Evolutionary conservation across 2,888 invertebrate genomes (phyloP).

Genomic region (Pseudoips prasinana): DNA sequence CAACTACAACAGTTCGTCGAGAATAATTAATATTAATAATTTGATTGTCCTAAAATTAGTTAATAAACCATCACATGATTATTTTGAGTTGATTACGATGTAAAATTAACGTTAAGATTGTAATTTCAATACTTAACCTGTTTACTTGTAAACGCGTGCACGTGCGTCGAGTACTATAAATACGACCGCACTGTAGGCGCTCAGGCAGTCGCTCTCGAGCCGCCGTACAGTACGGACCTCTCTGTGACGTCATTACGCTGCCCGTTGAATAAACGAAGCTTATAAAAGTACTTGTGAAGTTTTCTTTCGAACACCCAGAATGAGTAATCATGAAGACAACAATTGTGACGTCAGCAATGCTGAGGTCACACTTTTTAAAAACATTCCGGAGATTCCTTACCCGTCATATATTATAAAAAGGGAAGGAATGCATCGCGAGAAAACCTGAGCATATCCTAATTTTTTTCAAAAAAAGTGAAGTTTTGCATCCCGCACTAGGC

Average conservation of each 20-base stretch:
- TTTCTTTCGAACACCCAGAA: not conserved
- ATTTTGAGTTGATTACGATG: too few species aligned
- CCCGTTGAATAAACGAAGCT: not conserved
- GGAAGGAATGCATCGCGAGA: too few species aligned
- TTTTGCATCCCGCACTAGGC: too few species aligned
- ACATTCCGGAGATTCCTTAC: not conserved
- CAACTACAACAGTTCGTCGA: conserved; percentile 1
- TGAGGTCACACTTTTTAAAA: conserved; percentile 2
- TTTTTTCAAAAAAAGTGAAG: too few species aligned
- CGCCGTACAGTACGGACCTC: not conserved
- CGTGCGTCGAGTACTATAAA: not conserved
- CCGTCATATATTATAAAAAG: not conserved
- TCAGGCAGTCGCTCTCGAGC: not conserved
- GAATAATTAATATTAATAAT: too few species aligned
- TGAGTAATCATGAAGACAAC: not conserved
- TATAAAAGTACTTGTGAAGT: not conserved
- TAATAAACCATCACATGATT: not conserved
- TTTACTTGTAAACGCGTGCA: not conserved
- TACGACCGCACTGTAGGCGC: not conserved
- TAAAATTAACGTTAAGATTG: not conserved
- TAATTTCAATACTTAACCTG: not conserved
- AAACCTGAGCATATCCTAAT: too few species aligned
- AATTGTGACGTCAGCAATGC: conserved; percentile 3
- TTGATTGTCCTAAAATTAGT: not conserved
- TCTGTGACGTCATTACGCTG: not conserved